phyloP scores from a whole-genome alignment of 2,113 vertebrate genomes.

The Rhinolophus ferrumequinum region DNA sequence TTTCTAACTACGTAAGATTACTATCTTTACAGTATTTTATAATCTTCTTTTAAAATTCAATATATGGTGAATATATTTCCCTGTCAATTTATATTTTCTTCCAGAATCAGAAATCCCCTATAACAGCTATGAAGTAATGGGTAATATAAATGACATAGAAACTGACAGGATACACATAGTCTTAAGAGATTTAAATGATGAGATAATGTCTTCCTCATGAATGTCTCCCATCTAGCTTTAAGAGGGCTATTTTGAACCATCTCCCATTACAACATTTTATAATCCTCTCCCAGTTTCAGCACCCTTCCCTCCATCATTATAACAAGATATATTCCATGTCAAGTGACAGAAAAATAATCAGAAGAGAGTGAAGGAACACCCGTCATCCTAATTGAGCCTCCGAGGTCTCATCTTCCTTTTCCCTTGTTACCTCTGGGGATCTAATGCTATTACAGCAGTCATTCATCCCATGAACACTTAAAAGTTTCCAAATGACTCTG shows the following conservation, averaged over 20 bases:
- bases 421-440: not conserved
- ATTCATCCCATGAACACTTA: conserved; percentile 45
- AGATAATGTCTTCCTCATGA: not conserved
- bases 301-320: conserved; percentile 44
- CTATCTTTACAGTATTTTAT: conserved; percentile 27
- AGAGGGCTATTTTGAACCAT: not conserved
- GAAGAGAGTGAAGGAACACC: conserved; percentile 36
- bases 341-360: conserved; percentile 41
- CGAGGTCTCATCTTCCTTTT: conserved; percentile 34
- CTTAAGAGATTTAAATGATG: conserved; percentile 19
- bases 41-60: conserved; percentile 53
- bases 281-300: not conserved
- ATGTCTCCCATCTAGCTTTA: not conserved
- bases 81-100: conserved; percentile 33
- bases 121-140: not conserved
- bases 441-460: not conserved
- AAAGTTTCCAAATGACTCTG: conserved; percentile 41
- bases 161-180: not conserved
- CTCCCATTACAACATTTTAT: not conserved
- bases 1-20: not conserved
- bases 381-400: conserved; percentile 60
- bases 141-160: conserved; percentile 24
- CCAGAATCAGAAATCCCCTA: conserved; percentile 1
- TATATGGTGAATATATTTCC: not conserved
- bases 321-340: conserved; percentile 59